Conservation (phyloP, 2,113 vertebrate species). For the Phaethornis superciliosus region DNA sequence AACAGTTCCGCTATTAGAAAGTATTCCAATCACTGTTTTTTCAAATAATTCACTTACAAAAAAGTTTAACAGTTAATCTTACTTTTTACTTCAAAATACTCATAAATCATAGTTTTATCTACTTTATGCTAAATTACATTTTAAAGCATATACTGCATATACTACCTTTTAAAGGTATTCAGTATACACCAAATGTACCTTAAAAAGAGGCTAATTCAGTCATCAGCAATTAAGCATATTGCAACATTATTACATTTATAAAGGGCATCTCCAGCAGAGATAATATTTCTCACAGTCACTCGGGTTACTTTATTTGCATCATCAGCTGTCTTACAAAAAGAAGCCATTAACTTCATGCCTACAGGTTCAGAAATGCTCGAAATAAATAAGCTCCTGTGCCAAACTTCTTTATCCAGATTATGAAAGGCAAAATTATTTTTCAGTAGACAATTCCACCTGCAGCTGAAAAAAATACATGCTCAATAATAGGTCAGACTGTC, state of each 20-base stretch:
- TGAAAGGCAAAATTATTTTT: slow-evolving; percentile 38
- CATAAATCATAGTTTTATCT: not conserved
- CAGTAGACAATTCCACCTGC: not conserved
- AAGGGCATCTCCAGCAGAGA: slow-evolving; percentile 42
- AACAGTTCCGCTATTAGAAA: not conserved
- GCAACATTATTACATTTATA: slow-evolving; percentile 65
- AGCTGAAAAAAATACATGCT: slow-evolving; percentile 67
- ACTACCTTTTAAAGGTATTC: not conserved
- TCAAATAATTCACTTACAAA: not conserved
- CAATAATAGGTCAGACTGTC: slow-evolving; percentile 84
- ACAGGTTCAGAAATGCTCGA: not conserved
- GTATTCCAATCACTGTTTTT: not conserved
- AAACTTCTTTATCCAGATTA: not conserved
- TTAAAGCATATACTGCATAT: not conserved
- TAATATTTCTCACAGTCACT: slow-evolving; percentile 71
- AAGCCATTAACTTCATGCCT: not conserved
- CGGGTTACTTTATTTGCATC: slow-evolving; percentile 64
- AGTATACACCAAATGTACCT: not conserved
- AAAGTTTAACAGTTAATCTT: not conserved
- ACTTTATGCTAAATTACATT: not conserved
- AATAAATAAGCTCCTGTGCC: not conserved
- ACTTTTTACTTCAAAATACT: not conserved
- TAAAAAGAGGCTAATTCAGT: slow-evolving; percentile 3
- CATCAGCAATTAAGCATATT: slow-evolving; percentile 37
- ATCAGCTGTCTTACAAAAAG: not conserved